phyloP scores from a whole-genome alignment of 1,140 invertebrate genomes.

The Orius insidiosus region DNA sequence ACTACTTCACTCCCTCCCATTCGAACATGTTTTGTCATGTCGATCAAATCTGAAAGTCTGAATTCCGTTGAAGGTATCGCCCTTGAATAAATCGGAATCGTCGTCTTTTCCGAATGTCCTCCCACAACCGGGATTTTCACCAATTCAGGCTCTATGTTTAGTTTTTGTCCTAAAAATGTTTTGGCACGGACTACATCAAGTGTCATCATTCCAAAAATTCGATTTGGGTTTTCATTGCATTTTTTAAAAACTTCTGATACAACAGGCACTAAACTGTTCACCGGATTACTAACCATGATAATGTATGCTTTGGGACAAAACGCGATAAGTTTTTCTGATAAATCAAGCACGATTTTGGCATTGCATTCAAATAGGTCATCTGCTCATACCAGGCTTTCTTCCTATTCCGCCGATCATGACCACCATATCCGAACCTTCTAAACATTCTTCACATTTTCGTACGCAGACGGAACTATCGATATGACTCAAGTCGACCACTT shows the following conservation, averaged over 20 bases:
- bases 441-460: no score
- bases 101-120: slow-evolving; percentile 93
- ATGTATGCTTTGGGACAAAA: slow-evolving; percentile 30
- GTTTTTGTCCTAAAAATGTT: slow-evolving; percentile 70
- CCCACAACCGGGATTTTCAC: slow-evolving; percentile 89
- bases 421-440: no score
- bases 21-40: background rate
- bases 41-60: background rate
- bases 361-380: no score
- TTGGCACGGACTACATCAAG: slow-evolving; percentile 89
- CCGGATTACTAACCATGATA: slow-evolving; percentile 36
- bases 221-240: slow-evolving; percentile 70
- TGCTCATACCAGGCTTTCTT: no score
- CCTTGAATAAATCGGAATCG: slow-evolving; percentile 60
- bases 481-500: no score
- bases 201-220: slow-evolving; percentile 92
- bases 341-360: no score
- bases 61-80: background rate
- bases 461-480: no score
- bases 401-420: no score
- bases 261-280: slow-evolving; percentile 95
- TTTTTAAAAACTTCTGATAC: slow-evolving; percentile 87
- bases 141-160: slow-evolving; percentile 38
- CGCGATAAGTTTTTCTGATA: background rate
- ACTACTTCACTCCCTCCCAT: slow-evolving; percentile 58